Percentiles rank a stretch among this genome's conserved stretches.
phyloP scores from a whole-genome alignment of 2,888 invertebrate species.

The Spatulosminthurus flaviceps region DNA sequence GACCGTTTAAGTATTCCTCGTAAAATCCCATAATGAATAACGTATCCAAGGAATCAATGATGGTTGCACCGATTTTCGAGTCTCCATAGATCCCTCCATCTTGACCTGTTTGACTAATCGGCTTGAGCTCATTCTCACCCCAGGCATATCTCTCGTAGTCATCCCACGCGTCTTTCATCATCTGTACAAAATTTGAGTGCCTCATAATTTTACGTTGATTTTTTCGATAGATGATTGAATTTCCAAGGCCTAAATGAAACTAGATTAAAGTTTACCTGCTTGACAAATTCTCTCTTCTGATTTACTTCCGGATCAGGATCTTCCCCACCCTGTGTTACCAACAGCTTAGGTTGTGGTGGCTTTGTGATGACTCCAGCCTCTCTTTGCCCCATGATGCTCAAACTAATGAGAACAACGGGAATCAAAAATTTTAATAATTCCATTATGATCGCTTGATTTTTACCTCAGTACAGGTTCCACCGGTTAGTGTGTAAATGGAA shows the following conservation, averaged over 20 bases:
- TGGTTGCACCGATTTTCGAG: conserved; percentile 88
- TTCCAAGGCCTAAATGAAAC: too few species aligned
- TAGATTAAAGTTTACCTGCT: conserved; percentile 82
- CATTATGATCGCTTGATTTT: too few species aligned
- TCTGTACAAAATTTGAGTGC: conserved; percentile 71
- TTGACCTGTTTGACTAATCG: conserved; percentile 88
- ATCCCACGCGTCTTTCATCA: conserved; percentile 99
- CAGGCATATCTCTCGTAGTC: conserved; percentile 97
- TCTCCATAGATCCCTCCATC: conserved; percentile 89
- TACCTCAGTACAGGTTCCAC: too few species aligned
- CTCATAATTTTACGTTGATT: too few species aligned
- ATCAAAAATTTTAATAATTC: too few species aligned
- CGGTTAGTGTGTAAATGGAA: too few species aligned
- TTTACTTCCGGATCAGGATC: conserved; percentile 76
- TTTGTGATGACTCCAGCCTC: neutral
- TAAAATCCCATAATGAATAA: conserved; percentile 95
- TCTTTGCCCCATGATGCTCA: neutral
- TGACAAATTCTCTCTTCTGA: conserved; percentile 82
- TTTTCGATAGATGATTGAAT: too few species aligned
- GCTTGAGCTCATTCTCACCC: conserved; percentile 97
- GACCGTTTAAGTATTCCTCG: conserved; percentile 91
- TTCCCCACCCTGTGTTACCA: conserved; percentile 70
- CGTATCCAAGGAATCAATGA: conserved; percentile 96
- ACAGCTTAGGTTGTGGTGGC: neutral
- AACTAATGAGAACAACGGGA: too few species aligned